Evolutionary conservation across 1,140 invertebrate genomes (phyloP).

Genomic region (Laupala kohalensis): DNA sequence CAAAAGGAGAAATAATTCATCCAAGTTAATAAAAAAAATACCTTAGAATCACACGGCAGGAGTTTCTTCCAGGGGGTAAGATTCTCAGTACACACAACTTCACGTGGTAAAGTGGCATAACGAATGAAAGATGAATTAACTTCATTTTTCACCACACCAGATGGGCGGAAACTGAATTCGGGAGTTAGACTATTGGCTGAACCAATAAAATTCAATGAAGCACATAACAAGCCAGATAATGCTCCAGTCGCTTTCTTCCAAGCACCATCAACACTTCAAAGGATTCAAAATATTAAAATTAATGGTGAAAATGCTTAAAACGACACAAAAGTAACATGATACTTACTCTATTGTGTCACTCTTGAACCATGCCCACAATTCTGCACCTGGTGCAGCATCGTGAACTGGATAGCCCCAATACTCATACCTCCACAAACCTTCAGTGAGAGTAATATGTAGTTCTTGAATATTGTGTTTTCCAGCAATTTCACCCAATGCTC

Average conservation of each 20-base stretch:
- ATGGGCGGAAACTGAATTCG: slow-evolving; percentile 65
- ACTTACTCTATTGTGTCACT: slow-evolving; percentile 34
- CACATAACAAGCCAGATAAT: slow-evolving; percentile 86
- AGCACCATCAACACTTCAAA: slow-evolving; percentile 53
- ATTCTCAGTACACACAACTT: slow-evolving; percentile 98
- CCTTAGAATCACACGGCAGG: slow-evolving; percentile 77
- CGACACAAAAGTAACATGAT: slow-evolving; percentile 1
- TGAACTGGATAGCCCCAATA: slow-evolving; percentile 84
- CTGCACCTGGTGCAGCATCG: slow-evolving; percentile 80
- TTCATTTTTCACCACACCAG: slow-evolving; percentile 42
- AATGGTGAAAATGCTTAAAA: not conserved
- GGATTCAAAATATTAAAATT: not conserved
- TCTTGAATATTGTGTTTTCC: slow-evolving; percentile 73
- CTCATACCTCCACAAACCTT: slow-evolving; percentile 84
- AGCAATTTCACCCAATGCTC: slow-evolving; percentile 82
- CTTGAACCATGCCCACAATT: slow-evolving; percentile 86
- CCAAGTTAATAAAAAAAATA: no score
- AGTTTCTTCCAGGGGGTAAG: slow-evolving; percentile 96
- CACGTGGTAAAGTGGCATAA: slow-evolving; percentile 80
- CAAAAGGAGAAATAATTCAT: no score
- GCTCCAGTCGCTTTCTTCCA: slow-evolving; percentile 82
- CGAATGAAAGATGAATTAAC: slow-evolving; percentile 45
- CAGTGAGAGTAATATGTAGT: slow-evolving; percentile 79
- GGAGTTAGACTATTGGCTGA: slow-evolving; percentile 74
- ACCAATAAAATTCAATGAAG: slow-evolving; percentile 92